Percentiles rank a stretch among this genome's conserved stretches.
Conservation (phyloP, 2,888 invertebrate species). For the Aspidapion aeneum region DNA sequence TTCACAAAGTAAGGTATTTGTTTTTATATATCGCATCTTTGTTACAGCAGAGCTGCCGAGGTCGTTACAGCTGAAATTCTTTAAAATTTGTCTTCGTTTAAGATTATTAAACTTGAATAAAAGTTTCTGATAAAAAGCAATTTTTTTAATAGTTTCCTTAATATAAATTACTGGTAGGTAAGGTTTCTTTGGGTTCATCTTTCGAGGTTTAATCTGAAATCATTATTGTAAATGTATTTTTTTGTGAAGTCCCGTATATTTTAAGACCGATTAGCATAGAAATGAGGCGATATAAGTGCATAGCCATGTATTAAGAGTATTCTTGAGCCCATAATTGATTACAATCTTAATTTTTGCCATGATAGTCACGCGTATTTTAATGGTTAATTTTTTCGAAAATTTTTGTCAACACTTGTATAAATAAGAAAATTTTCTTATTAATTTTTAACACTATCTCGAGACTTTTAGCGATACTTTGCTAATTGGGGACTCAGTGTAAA, state of each 20-base stretch:
- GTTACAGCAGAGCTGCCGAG: too few relatives aligned
- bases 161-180: not conserved
- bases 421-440: not conserved
- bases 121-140: too few relatives aligned
- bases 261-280: slow-evolving; percentile 31
- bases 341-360: slow-evolving; percentile 22
- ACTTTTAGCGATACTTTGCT: not conserved
- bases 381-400: not conserved
- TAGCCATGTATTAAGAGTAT: slow-evolving; percentile 30
- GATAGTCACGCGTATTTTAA: not conserved
- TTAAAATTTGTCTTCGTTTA: too few relatives aligned
- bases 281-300: slow-evolving; percentile 34
- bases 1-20: too few relatives aligned
- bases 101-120: too few relatives aligned
- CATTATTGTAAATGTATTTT: not conserved
- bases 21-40: too few relatives aligned
- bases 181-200: not conserved
- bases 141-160: not conserved
- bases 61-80: too few relatives aligned
- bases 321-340: slow-evolving; percentile 29
- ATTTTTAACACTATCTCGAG: not conserved
- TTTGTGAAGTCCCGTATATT: slow-evolving; percentile 21
- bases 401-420: not conserved
- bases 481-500: slow-evolving; percentile 10
- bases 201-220: not conserved